Percentiles rank a stretch among this genome's conserved stretches.
Conservation (phyloP, 2,797 vertebrate species). For the Syngnathus rostellatus region DNA sequence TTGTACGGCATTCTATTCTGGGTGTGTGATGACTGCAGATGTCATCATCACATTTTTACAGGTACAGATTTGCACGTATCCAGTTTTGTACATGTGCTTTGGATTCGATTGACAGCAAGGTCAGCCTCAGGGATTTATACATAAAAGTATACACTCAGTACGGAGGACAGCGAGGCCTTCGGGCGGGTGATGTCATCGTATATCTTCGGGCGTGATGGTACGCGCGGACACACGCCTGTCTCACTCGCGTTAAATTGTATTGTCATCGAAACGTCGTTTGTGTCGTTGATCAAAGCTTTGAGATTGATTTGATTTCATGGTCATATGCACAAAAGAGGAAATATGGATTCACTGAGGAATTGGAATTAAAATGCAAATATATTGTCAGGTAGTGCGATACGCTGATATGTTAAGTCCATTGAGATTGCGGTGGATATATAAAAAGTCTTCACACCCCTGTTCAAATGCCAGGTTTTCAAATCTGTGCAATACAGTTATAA, state of each 20-base stretch:
- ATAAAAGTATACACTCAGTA: constrained; percentile 12
- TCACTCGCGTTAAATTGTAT: constrained; percentile 21
- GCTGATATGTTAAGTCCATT: not conserved
- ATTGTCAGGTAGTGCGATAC: not conserved
- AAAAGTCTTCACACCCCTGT: too few species aligned
- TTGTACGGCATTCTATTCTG: constrained; percentile 13
- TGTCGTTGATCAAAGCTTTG: constrained; percentile 26
- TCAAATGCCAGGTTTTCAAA: too few species aligned
- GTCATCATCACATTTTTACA: not conserved
- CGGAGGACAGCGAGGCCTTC: constrained; percentile 28
- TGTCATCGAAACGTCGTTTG: constrained; percentile 39
- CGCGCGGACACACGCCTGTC: not conserved
- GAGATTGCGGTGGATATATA: not conserved
- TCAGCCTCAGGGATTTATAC: not conserved
- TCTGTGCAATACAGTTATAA: too few species aligned
- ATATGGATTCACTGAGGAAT: constrained; percentile 23
- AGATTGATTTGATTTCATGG: not conserved
- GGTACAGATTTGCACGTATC: not conserved
- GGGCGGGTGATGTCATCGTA: constrained; percentile 23
- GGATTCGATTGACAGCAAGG: constrained; percentile 14
- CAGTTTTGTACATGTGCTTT: not conserved
- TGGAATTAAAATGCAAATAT: constrained; percentile 28
- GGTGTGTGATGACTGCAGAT: constrained; percentile 10
- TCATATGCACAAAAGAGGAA: constrained; percentile 15
- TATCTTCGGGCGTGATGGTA: constrained; percentile 13